Percentiles rank a stretch among this genome's conserved stretches.
Evolutionary conservation across 2,888 invertebrate species (phyloP).

Genomic region (Ennomos fuscantarius): DNA sequence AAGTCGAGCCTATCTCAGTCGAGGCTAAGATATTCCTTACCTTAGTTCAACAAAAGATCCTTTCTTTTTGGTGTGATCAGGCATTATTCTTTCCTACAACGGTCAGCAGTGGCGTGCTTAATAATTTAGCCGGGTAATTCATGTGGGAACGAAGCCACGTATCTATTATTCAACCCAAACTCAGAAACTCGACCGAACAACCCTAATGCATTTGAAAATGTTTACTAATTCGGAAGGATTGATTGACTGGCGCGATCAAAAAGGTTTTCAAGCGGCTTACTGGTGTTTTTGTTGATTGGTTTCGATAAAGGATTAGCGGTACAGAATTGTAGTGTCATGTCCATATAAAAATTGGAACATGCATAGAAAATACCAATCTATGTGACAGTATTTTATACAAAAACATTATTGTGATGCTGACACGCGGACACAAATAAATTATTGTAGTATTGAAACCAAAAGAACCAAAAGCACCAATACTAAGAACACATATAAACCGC

Average conservation of each 20-base stretch:
- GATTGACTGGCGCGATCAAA: conserved; percentile 52
- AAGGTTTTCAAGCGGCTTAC: conserved; percentile 25
- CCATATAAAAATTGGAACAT: background rate
- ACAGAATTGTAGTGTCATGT: background rate
- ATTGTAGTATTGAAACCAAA: no score
- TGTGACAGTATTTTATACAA: no score
- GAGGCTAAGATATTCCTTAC: no score
- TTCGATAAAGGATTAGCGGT: conserved; percentile 13
- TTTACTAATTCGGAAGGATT: conserved; percentile 57
- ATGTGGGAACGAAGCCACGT: conserved; percentile 53
- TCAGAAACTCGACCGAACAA: conserved; percentile 55
- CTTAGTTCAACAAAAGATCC: conserved; percentile 1
- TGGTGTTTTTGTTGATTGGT: conserved; percentile 17
- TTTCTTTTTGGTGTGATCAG: conserved; percentile 12
- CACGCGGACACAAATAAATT: no score
- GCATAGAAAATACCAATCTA: no score
- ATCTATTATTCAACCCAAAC: conserved; percentile 72
- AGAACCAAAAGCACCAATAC: no score
- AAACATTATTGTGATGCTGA: no score
- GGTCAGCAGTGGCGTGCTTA: conserved; percentile 65
- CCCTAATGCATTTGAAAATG: conserved; percentile 63
- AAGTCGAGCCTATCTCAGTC: no score
- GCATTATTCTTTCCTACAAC: conserved; percentile 25
- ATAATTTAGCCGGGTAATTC: conserved; percentile 79
- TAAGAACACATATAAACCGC: no score